These are phyloP conservation scores for Ruditapes philippinarum DNA, from an alignment of 1,140 invertebrate genomes.

Conservation along the genomic window DNA sequence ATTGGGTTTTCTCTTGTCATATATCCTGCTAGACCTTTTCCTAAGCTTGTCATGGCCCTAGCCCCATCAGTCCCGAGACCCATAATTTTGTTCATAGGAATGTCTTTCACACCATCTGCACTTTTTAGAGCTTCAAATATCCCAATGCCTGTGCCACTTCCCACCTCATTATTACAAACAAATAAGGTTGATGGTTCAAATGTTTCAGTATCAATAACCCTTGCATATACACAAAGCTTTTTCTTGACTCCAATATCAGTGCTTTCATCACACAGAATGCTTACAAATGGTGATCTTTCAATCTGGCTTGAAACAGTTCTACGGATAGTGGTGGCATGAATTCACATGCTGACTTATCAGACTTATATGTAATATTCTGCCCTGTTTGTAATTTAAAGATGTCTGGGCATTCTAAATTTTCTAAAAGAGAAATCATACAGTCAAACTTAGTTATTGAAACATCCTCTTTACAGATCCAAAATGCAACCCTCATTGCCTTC, in stretches of 20 bases:
- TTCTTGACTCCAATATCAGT: constrained; percentile 32
- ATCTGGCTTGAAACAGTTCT: background rate
- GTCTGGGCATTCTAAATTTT: background rate
- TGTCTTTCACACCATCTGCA: background rate
- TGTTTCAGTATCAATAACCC: constrained; percentile 36
- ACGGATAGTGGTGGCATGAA: background rate
- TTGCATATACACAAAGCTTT: constrained; percentile 12
- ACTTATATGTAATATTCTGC: constrained; percentile 10
- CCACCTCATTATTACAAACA: constrained; percentile 2
- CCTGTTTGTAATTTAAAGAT: background rate
- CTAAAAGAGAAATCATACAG: too few species aligned
- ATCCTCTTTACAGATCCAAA: constrained; percentile 28
- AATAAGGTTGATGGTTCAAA: constrained; percentile 12
- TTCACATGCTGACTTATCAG: constrained; percentile 8
- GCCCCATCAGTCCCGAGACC: constrained; percentile 53
- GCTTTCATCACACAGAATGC: background rate
- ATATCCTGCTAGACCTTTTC: constrained; percentile 19
- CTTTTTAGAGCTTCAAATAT: background rate
- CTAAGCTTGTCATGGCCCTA: constrained; percentile 47
- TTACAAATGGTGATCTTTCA: background rate
- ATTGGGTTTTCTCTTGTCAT: constrained; percentile 45
- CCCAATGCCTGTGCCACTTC: constrained; percentile 7
- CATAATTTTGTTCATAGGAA: constrained; percentile 18
- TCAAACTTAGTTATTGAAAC: constrained; percentile 6
- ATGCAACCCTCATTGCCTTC: background rate